These are phyloP conservation scores for Steatocranus sp. DNA, from an alignment of 2,797 vertebrate genomes.

Conservation along the genomic window DNA sequence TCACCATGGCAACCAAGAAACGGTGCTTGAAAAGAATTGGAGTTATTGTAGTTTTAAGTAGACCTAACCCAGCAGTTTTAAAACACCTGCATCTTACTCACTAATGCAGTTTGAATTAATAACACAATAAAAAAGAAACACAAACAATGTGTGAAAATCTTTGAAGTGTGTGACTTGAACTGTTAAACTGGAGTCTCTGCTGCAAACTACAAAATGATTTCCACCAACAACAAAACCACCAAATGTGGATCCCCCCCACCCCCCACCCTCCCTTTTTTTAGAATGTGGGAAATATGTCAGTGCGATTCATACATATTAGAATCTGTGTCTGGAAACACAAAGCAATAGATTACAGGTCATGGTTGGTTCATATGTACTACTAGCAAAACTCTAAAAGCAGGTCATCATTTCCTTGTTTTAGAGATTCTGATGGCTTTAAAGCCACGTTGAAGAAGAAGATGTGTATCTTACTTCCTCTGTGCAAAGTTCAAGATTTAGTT, in stretches of 20 bases:
- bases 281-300: neutral
- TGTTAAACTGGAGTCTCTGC: neutral
- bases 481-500: neutral
- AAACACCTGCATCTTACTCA: rapidly evolving
- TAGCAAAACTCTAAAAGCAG: neutral
- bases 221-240: neutral
- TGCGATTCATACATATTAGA: neutral
- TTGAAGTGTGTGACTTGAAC: neutral
- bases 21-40: neutral
- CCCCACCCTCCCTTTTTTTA: no score
- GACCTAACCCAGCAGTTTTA: neutral
- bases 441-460: neutral
- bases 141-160: neutral
- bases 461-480: neutral
- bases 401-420: neutral
- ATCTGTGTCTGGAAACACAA: neutral
- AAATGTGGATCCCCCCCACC: rapidly evolving
- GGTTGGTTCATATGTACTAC: neutral
- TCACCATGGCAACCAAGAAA: neutral
- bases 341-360: neutral
- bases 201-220: neutral
- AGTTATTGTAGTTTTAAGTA: neutral
- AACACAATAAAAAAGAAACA: neutral
- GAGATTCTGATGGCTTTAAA: neutral
- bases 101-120: neutral